phyloP scores from a whole-genome alignment of 2,888 invertebrate species.

The Acrobasis consociella region DNA sequence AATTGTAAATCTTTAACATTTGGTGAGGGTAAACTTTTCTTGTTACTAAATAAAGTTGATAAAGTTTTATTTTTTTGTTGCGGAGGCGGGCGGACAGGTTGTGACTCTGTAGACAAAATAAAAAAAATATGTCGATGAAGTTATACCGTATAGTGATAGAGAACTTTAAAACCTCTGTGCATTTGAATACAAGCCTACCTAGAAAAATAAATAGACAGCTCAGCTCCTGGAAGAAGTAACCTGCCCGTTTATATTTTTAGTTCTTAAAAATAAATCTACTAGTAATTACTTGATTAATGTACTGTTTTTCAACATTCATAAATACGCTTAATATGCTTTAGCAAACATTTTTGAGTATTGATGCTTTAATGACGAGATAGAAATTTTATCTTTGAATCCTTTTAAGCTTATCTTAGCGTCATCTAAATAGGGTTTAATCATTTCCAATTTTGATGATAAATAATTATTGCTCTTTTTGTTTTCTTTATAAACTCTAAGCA shows the following conservation, averaged over 20 bases:
- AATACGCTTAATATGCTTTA: neutral
- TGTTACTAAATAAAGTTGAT: constrained; percentile 40
- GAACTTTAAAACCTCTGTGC: too few species aligned
- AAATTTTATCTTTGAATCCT: neutral
- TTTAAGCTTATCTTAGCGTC: neutral
- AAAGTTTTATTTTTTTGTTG: neutral
- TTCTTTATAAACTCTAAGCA: constrained; percentile 32
- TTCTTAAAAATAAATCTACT: too few species aligned
- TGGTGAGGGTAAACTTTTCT: constrained; percentile 27
- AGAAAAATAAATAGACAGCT: too few species aligned
- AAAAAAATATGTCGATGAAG: too few species aligned
- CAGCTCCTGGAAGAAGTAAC: too few species aligned
- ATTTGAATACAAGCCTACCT: too few species aligned
- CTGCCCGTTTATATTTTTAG: too few species aligned
- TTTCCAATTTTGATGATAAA: constrained; percentile 24
- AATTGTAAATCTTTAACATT: too few species aligned
- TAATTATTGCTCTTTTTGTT: constrained; percentile 24
- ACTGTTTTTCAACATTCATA: neutral
- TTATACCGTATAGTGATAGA: too few species aligned
- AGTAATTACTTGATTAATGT: neutral
- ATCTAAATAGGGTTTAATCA: constrained; percentile 9
- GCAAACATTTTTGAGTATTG: neutral
- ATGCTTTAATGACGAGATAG: neutral
- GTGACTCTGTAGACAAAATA: too few species aligned
- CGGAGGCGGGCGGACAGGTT: too few species aligned